A percentile compares a stretch with the other conserved stretches of the same genome.
These are phyloP conservation scores for Drosophila hamatofila DNA, from an alignment of 2,888 invertebrate genomes.

Conservation along the genomic window DNA sequence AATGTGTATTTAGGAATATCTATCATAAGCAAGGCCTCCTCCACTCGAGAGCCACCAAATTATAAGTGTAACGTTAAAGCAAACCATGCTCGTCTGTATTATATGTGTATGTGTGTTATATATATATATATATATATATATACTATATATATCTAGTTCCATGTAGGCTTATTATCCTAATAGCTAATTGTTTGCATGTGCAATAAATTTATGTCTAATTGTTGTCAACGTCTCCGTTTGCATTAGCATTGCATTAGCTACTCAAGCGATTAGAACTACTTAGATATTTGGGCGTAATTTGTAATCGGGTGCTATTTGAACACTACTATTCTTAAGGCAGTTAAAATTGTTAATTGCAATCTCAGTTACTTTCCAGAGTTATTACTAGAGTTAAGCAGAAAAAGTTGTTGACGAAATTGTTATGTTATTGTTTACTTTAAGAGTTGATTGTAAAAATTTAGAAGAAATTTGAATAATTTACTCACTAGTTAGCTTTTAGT, in stretches of 20 bases:
- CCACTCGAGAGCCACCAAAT: not conserved
- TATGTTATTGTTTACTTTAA: not conserved
- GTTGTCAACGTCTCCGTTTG: slow-evolving; percentile 5
- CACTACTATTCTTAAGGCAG: not conserved
- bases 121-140: not conserved
- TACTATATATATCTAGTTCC: slow-evolving; percentile 7
- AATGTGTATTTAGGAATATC: slow-evolving; percentile 31
- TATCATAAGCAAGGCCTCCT: slow-evolving; percentile 1
- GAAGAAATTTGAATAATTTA: not conserved
- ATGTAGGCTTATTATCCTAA: slow-evolving; percentile 27
- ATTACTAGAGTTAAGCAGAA: not conserved
- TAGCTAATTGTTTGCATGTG: slow-evolving; percentile 32
- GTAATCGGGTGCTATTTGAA: not conserved
- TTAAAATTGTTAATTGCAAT: slow-evolving; percentile 1
- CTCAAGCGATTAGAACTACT: not conserved
- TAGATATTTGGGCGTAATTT: not conserved
- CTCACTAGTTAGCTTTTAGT: not conserved
- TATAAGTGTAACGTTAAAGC: slow-evolving; percentile 23
- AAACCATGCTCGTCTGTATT: slow-evolving; percentile 7
- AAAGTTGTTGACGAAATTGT: not conserved
- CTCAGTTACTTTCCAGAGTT: not conserved
- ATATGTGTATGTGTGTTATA: slow-evolving; percentile 14
- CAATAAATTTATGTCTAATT: slow-evolving; percentile 37
- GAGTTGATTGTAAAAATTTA: not conserved
- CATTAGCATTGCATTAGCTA: too few species aligned